Conservation (phyloP, 2,888 invertebrate genomes). For the Cerastis rubricosa region DNA sequence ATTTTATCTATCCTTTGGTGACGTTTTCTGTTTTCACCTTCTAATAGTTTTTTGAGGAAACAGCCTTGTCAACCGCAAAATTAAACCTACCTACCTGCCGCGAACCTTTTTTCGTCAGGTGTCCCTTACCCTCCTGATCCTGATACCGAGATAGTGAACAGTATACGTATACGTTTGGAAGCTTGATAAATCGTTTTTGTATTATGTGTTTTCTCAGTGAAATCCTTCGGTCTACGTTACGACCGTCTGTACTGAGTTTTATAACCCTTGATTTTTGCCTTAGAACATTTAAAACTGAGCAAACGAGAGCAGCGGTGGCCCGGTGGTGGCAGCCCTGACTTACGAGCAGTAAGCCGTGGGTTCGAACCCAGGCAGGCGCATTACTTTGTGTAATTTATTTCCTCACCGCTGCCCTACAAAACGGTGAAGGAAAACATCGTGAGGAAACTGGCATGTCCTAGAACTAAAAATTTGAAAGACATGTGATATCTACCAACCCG, state of each 20-base stretch:
- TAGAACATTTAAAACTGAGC: too few species aligned
- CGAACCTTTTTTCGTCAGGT: constrained; percentile 11
- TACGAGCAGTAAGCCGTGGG: too few species aligned
- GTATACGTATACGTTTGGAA: constrained; percentile 24
- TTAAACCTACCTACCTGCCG: background rate
- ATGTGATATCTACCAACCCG: too few species aligned
- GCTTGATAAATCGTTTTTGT: constrained; percentile 40
- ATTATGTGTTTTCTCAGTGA: constrained; percentile 2
- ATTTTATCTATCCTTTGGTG: background rate
- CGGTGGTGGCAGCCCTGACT: too few species aligned
- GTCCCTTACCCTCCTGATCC: constrained; percentile 20
- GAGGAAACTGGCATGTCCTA: too few species aligned
- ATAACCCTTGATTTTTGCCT: background rate
- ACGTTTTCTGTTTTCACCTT: background rate
- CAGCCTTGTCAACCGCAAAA: background rate
- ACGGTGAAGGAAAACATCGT: too few species aligned
- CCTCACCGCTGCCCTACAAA: too few species aligned
- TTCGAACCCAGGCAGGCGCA: too few species aligned
- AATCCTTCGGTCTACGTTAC: constrained; percentile 1
- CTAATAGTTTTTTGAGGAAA: background rate
- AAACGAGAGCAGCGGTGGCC: too few species aligned
- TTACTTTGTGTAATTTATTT: too few species aligned
- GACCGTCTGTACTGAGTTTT: background rate
- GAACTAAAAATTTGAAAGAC: too few species aligned
- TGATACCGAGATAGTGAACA: constrained; percentile 4